Base-by-base conservation (phyloP, 2,797 vertebrate genomes). In the Hozukius guyotensis region DNA sequence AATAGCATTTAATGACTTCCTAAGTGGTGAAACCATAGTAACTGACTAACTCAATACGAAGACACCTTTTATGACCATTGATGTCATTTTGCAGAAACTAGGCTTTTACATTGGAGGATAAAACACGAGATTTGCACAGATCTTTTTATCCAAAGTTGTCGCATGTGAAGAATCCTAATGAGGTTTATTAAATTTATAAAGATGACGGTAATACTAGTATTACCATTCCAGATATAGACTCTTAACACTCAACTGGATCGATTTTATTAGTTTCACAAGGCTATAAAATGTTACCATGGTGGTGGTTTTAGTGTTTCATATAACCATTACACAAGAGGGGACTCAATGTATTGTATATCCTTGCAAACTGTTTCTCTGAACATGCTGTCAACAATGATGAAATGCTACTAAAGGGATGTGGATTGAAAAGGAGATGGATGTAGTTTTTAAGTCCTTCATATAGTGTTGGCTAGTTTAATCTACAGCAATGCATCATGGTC, bases 71-170 rank as follows among this genome's bases (percentile, higher is more conserved):
- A 90, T 77, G 73, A 74, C 42, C 66, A 72, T 60, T 93, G 90
- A 94, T 88, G 91, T 93, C 88, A 94, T 84, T 80, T 77, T 72
- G 76, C 34, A 84, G 84, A 83, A 83, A 86, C 63, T 59, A 61
- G 24, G 25, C 12, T 83, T 88, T 89, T 68, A 88, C 55, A 8
- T 52, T 12, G 20, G 38, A 60, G 49, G 64, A 83, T 83, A 86
- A 87, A 91, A 89, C 77, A 25, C 9, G 65, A 81, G 82, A 88
- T 93, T 66, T 77, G 57, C 69, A 59, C 38, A 12, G 42, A 79
- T 72, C 55, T 80, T 84, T 86, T 72, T 25, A 72, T 75, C 16
- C 64, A 78, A 12, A 87, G 42, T 78, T 29, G 32, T 57, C 61
- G 56, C 84, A 70, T 53, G 57, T 38, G 57, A 84, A 74, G 70